Percentiles rank a stretch among this genome's conserved stretches.
phyloP scores from a whole-genome alignment of 1,140 invertebrate genomes.

The Leptinotarsa texana region DNA sequence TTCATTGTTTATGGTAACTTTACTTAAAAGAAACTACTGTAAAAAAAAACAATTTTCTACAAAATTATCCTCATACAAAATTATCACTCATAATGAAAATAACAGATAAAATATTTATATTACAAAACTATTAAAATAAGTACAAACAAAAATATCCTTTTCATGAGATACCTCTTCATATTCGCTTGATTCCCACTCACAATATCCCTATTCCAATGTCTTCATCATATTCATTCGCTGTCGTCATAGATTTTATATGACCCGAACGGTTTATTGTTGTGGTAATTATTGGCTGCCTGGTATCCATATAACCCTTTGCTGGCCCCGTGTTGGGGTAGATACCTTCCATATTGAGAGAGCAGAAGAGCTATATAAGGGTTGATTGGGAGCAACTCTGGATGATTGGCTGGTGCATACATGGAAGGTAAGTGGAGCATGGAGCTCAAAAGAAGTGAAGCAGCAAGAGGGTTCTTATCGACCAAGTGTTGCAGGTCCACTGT shows the following conservation, averaged over 20 bases:
- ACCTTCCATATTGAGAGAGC: slow-evolving; percentile 65
- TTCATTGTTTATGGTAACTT: too few relatives aligned
- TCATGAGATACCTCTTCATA: too few relatives aligned
- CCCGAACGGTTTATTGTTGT: slow-evolving; percentile 66
- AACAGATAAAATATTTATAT: too few relatives aligned
- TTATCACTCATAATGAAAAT: too few relatives aligned
- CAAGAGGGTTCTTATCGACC: slow-evolving; percentile 4
- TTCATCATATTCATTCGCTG: not conserved
- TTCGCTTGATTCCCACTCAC: too few relatives aligned
- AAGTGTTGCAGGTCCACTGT: slow-evolving; percentile 1
- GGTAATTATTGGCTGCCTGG: slow-evolving; percentile 65
- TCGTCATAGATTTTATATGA: slow-evolving; percentile 61
- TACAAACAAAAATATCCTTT: too few relatives aligned
- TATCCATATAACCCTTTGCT: slow-evolving; percentile 63
- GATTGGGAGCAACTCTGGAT: slow-evolving; percentile 59
- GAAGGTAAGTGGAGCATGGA: not conserved
- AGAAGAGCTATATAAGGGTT: slow-evolving; percentile 63
- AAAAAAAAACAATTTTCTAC: too few relatives aligned
- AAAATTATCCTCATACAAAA: too few relatives aligned
- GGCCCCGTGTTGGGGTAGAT: slow-evolving; percentile 58
- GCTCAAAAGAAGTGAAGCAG: slow-evolving; percentile 6
- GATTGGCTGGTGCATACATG: slow-evolving; percentile 51
- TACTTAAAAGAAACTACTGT: too few relatives aligned
- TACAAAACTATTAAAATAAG: too few relatives aligned
- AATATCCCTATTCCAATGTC: too few relatives aligned